Base-by-base conservation (phyloP, 1,140 invertebrate species). In the Plutomurus gul region DNA sequence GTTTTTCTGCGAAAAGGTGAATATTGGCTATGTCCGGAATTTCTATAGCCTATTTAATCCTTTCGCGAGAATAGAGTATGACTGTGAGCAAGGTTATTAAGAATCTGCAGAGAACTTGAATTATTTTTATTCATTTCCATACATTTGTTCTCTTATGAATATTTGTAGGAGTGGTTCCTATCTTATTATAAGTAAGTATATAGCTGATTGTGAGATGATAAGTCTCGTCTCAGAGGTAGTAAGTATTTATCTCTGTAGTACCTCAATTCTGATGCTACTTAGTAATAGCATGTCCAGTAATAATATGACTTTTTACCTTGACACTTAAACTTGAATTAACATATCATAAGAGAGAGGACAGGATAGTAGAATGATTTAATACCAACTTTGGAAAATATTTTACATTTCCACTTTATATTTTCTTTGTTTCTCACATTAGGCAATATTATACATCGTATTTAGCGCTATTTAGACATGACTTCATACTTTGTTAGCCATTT, bases 61-160 rank as follows among this genome's bases (percentile, higher is more conserved):
- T n/a, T 43, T 43, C 47, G n/a, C n/a, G n/a, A n/a, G n/a, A n/a
- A n/a, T n/a, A n/a, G n/a, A n/a, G n/a, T n/a, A n/a, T n/a, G n/a
- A n/a, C n/a, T 22, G 47, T 51, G 18, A 51, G 47, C 47, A 51
- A 51, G 47, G 56, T 65, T 65, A 65, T 65, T 65, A 30, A n/a
- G 56, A 30, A 65, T 65, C 36, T 65, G 36, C 36, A 65, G 56
- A n/a, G 56, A 33, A 65, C 56, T 65, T 65, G 36, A 65, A 65
- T 65, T 65, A 65, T 65, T 65, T 65, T 65, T 65, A 65, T 65
- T 65, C 56, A 65, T 65, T 65, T 65, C 56, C 56, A 65, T 65
- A 65, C 51, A 30, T 27, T 56, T 27, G 18, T 60, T 60, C 56
- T 65, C 7, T n/a, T n/a, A 65, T 36, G 56, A 65, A 65, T 65